phyloP scores from a whole-genome alignment of 2,797 vertebrate species.

The Fringilla coelebs region DNA sequence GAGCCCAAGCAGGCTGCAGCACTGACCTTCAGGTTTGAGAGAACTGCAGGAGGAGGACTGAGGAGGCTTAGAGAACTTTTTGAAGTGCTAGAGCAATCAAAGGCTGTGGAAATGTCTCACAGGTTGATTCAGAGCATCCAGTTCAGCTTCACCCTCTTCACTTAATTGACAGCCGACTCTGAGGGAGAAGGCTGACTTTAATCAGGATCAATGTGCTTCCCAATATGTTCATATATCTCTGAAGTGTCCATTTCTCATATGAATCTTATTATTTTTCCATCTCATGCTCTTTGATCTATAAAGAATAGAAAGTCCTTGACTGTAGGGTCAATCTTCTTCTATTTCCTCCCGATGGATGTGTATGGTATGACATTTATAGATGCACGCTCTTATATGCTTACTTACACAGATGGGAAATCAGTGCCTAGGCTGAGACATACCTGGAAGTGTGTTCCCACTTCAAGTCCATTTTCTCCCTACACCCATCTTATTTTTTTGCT shows the following conservation, averaged over 20 bases:
- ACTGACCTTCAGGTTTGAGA: neutral
- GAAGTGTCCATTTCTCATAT: neutral
- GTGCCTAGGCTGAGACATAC: neutral
- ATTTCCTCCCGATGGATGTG: neutral
- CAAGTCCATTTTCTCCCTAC: neutral
- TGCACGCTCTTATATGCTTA: neutral
- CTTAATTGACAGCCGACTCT: neutral
- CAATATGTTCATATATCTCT: neutral
- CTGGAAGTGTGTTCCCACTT: neutral
- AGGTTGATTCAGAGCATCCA: neutral
- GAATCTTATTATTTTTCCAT: neutral
- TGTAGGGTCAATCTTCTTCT: neutral
- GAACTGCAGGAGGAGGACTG: neutral
- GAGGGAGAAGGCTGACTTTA: neutral
- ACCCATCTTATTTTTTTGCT: neutral
- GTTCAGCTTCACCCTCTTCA: neutral
- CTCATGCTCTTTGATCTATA: neutral
- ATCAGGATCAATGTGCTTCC: neutral
- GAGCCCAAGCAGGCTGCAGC: neutral
- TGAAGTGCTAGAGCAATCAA: neutral
- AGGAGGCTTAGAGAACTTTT: neutral
- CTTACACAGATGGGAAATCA: neutral
- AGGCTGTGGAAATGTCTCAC: neutral
- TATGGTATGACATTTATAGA: neutral
- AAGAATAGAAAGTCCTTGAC: neutral